Evolutionary conservation across 2,797 vertebrate species (phyloP).

Genomic region (Crypturellus tataupa): DNA sequence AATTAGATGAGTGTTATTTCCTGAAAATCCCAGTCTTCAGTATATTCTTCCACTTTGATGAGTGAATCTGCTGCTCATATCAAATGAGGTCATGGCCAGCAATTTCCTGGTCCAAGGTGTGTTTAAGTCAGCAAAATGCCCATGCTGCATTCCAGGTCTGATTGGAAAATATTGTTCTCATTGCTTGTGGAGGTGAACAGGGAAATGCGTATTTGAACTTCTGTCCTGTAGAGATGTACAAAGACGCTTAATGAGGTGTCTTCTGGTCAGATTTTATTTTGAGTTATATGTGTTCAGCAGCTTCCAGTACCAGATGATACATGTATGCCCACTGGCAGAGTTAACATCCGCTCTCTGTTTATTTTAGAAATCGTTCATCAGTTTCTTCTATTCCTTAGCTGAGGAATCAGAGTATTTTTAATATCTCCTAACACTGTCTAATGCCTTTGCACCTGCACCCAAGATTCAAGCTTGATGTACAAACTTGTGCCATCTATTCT

Average conservation of each 20-base stretch:
- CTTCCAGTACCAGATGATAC: background rate
- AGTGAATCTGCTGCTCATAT: slow-evolving; percentile 26
- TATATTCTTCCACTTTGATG: slow-evolving; percentile 47
- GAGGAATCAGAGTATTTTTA: background rate
- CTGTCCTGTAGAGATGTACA: background rate
- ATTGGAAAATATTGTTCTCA: slow-evolving; percentile 36
- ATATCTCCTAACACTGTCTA: background rate
- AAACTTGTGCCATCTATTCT: background rate
- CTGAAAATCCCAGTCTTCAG: slow-evolving; percentile 19
- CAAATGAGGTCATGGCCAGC: slow-evolving; percentile 52
- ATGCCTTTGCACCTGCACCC: background rate
- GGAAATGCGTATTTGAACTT: background rate
- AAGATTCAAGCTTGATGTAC: background rate
- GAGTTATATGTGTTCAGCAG: background rate
- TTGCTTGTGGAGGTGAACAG: background rate
- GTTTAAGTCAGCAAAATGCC: slow-evolving; percentile 53
- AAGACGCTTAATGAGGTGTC: accelerated
- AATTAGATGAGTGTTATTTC: slow-evolving; percentile 46
- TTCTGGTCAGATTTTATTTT: slow-evolving; percentile 6
- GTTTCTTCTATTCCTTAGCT: background rate
- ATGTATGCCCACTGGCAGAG: background rate
- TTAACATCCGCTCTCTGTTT: background rate
- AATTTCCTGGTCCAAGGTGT: slow-evolving; percentile 57
- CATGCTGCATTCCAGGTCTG: background rate
- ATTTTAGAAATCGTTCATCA: background rate